These are phyloP conservation scores for Herpetotheres cachinnans DNA, from an alignment of 2,113 vertebrate species.

Conservation along the genomic window DNA sequence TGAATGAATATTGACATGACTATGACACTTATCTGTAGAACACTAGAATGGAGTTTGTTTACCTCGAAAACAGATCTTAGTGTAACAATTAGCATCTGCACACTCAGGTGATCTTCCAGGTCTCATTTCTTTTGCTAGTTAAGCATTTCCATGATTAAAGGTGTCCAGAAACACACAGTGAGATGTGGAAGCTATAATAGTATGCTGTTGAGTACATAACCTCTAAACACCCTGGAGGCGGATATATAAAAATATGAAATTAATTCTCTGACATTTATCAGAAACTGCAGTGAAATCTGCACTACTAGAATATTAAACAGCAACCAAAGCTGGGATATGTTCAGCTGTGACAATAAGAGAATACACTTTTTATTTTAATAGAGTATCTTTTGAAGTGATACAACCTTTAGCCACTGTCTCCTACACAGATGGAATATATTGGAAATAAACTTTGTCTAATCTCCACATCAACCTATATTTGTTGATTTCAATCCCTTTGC, in stretches of 20 bases:
- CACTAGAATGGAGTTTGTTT: neutral
- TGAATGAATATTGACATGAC: neutral
- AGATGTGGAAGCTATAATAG: neutral
- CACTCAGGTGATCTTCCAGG: neutral
- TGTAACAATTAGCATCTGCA: neutral
- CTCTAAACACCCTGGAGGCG: neutral
- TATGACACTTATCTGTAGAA: neutral
- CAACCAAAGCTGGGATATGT: neutral
- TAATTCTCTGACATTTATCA: neutral
- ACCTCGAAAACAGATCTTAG: neutral
- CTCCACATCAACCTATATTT: neutral
- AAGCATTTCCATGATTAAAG: neutral
- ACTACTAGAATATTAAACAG: neutral
- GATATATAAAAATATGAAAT: neutral
- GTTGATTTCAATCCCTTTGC: neutral
- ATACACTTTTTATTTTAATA: neutral
- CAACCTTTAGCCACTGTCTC: neutral
- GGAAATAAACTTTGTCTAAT: neutral
- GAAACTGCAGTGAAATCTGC: neutral
- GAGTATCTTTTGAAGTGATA: neutral
- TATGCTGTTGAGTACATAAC: neutral
- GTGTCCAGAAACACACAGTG: neutral
- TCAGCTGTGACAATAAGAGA: neutral
- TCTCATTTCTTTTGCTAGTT: neutral
- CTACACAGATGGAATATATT: neutral